phyloP scores from a whole-genome alignment of 1,140 invertebrate genomes.

The Drosophila micromelanica region DNA sequence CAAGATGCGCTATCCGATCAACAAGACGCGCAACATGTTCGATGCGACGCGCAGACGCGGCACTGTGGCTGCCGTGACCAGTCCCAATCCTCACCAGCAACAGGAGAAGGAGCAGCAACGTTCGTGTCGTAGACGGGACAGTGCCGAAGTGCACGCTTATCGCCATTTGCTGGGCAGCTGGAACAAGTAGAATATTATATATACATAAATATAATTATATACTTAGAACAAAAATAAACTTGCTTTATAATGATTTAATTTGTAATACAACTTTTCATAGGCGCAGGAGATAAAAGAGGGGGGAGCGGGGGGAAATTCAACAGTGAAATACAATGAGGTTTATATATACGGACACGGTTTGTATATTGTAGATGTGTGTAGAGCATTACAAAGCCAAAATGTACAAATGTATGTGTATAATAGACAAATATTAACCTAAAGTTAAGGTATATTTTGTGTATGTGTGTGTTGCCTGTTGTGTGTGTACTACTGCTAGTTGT shows the following conservation, averaged over 20 bases:
- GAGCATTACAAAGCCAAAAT: constrained; percentile 31
- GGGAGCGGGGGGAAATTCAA: constrained; percentile 3
- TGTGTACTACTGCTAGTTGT: constrained; percentile 10
- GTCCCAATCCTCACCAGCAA: constrained; percentile 31
- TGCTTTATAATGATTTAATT: constrained; percentile 66
- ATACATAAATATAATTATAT: constrained; percentile 24
- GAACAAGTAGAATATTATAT: constrained; percentile 54
- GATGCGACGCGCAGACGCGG: constrained; percentile 62
- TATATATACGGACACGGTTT: constrained; percentile 11
- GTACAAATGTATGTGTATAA: constrained; percentile 22
- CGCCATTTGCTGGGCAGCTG: constrained; percentile 69
- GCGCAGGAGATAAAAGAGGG: background rate
- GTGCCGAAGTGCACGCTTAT: constrained; percentile 60
- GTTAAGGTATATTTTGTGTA: constrained; percentile 29
- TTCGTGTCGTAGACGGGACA: constrained; percentile 33
- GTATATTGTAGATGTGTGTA: constrained; percentile 5
- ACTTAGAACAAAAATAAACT: constrained; percentile 23
- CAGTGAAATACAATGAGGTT: constrained; percentile 18
- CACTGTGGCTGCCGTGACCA: constrained; percentile 55
- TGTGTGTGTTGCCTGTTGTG: constrained; percentile 1
- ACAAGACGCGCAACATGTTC: constrained; percentile 83
- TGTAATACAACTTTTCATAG: constrained; percentile 54
- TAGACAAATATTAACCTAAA: constrained; percentile 33
- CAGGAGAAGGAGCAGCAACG: constrained; percentile 24
- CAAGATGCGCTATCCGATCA: constrained; percentile 83